Evolutionary conservation across 2,888 invertebrate genomes (phyloP), one percentile per base, ranked within the genome.

Genomic region (Drosophila nigritarsus): DNA sequence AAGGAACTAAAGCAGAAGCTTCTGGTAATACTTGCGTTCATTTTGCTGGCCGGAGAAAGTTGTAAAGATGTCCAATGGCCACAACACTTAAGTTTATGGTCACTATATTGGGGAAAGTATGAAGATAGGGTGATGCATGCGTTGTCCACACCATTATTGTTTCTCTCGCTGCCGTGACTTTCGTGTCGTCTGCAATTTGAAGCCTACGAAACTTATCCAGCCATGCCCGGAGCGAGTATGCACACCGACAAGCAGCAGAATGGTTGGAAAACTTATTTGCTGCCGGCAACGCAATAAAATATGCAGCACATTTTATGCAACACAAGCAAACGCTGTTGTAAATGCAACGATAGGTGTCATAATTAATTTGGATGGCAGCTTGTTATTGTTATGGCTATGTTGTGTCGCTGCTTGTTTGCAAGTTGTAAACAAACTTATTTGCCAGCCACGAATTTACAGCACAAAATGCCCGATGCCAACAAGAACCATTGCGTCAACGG

Each of bases 71-170:
- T 73, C 81, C 77, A 73, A 59, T 74, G 87, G 82, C 85, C 74
- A 82, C 82, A 87, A 71, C 69, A 78, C 73, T 69, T 85, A 87
- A 90, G 74, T 90, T 90, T 83, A 90, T 82, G 64, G 75, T 69
- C 67, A 67, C 49, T 20, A 42, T 38, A 66, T 54, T 54, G 53
- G 66, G 3, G 4, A 29, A 15, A 27, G 20, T 13, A 18, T 63
- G 27, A 27, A 0, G 4, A 27, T 13, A 9, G 27, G 15, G 4
- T 13, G 38, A 27, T 29, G 20, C 27, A 29, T 5, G 9, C 30
- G 8, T 56, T 50, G 56, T 34, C 20, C 61, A 38, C 67, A 65
- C 72, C 68, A 81, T 65, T 80, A 64, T 70, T 68, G 62, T 59
- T 20, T 24, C 42, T 50, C 59, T 30, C 55, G 48, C 60, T 32